Base-by-base conservation (phyloP, 2,113 vertebrate species). In the Carassius auratus region DNA sequence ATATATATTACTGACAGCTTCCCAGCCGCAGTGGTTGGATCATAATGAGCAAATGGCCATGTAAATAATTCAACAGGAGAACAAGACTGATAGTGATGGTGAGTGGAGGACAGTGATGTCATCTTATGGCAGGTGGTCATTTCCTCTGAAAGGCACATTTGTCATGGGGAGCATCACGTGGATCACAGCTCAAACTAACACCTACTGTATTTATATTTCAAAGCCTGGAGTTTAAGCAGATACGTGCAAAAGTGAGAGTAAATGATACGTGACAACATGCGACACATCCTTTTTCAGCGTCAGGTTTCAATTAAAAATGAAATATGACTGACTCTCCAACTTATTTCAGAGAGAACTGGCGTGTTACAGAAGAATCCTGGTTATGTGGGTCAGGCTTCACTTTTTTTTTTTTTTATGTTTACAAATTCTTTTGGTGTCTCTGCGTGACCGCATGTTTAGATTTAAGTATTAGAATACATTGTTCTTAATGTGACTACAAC, bases 41-140 rank as follows among this genome's bases (percentile, higher is more conserved):
- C 30, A 36, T 77, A 36, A 36, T 57, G 30, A 36, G 52, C 50
- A 77, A 36, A 57, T 77, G 8, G 17, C 12, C 4, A 59, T 55
- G 26, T 36, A 57, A 77, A 77, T 36, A 57, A 57, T 57, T 77
- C 8, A 77, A 59, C 76, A n/a, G 76, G 8, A 4, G 8, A 77
- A 57, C 26, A 77, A 36, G 50, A 21, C 76, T 61, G 55, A 78
- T 61, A 38, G 33, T 57, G 26, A 57, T 12, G 21, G 69, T 21
- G 30, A 57, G 15, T 8, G 6, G 23, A 55, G 8, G 76, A 33
- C 52, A 59, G 10, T 78, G 76, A 61, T 38, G 55, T 38, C 76
- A 78, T 78, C 19, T 78, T 33, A 76, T 57, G 26, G 75, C 75
- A 57, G 50, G 50, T 57, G 75, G 26, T 77, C 26, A 57, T 57